Evolutionary conservation across 2,888 invertebrate species (phyloP).

Genomic region (Lathronympha strigana): DNA sequence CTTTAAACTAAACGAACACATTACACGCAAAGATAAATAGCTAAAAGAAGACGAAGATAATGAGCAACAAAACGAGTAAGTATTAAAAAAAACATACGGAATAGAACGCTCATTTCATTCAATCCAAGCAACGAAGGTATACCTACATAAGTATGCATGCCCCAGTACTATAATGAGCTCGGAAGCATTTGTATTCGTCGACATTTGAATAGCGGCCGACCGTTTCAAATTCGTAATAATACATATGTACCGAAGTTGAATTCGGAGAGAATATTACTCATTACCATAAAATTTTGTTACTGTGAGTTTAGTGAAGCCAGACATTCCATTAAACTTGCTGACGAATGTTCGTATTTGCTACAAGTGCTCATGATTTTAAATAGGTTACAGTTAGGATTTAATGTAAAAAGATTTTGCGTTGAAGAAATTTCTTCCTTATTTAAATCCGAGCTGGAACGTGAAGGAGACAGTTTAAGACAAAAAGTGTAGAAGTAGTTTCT

Average conservation of each 20-base stretch:
- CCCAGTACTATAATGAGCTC: constrained; percentile 54
- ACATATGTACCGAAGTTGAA: constrained; percentile 49
- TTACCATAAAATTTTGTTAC: constrained; percentile 51
- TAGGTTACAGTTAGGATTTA: constrained; percentile 9
- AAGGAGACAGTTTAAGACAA: constrained; percentile 34
- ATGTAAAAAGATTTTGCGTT: constrained; percentile 20
- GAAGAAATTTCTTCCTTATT: constrained; percentile 15
- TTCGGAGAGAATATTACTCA: constrained; percentile 46
- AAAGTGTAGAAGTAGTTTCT: constrained; percentile 25
- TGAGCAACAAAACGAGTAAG: constrained; percentile 35
- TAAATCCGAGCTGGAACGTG: constrained; percentile 27
- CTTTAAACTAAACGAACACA: constrained; percentile 13
- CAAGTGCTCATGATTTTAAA: constrained; percentile 14
- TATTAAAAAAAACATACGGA: constrained; percentile 31
- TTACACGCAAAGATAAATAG: constrained; percentile 26
- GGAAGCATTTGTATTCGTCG: constrained; percentile 55
- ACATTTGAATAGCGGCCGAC: constrained; percentile 57
- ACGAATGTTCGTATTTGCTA: constrained; percentile 5
- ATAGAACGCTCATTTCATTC: constrained; percentile 38
- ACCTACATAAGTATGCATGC: constrained; percentile 39
- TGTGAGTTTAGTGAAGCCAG: constrained; percentile 35
- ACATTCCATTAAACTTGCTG: constrained; percentile 19
- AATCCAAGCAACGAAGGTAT: constrained; percentile 39
- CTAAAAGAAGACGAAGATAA: constrained; percentile 28
- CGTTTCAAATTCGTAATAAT: constrained; percentile 53